A percentile compares a stretch with the other conserved stretches of the same genome.
These are phyloP conservation scores for Caenorhabditis macrosperma DNA, from an alignment of 2,888 invertebrate species.

Conservation along the genomic window DNA sequence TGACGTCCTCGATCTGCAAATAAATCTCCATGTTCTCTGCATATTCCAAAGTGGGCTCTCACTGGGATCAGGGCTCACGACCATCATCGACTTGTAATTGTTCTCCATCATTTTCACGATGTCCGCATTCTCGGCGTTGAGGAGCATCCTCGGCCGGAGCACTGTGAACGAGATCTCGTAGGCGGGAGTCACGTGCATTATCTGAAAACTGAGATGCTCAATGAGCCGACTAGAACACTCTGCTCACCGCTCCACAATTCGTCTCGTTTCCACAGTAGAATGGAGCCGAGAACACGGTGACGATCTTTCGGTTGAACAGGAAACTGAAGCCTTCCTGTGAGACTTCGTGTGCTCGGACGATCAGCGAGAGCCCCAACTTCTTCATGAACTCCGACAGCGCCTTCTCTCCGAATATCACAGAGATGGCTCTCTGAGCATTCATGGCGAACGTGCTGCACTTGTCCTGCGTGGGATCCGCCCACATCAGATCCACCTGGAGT, in stretches of 20 bases:
- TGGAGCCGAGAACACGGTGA: conserved; percentile 78
- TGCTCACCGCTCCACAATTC: conserved; percentile 72
- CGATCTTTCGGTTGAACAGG: conserved; percentile 62
- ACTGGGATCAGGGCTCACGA: conserved; percentile 54
- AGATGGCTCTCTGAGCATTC: conserved; percentile 64
- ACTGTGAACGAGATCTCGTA: conserved; percentile 53
- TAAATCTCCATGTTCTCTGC: not conserved
- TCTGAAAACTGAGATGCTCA: not conserved
- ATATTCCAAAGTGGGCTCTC: not conserved
- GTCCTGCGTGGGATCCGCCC: conserved; percentile 72
- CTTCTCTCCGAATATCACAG: conserved; percentile 70
- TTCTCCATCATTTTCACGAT: conserved; percentile 40
- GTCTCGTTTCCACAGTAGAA: conserved; percentile 75
- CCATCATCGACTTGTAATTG: conserved; percentile 48
- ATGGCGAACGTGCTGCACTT: conserved; percentile 42
- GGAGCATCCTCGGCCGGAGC: conserved; percentile 48
- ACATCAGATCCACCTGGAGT: conserved; percentile 72
- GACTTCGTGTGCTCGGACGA: conserved; percentile 76
- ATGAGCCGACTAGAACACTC: not conserved
- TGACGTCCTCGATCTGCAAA: conserved; percentile 47
- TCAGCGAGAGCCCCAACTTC: conserved; percentile 66
- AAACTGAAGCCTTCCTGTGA: conserved; percentile 69
- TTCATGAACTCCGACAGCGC: conserved; percentile 65
- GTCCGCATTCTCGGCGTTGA: conserved; percentile 34
- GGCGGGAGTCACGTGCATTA: conserved; percentile 44